Conservation (phyloP, 2,113 vertebrate species). For the Pachypanchax playfairii region DNA sequence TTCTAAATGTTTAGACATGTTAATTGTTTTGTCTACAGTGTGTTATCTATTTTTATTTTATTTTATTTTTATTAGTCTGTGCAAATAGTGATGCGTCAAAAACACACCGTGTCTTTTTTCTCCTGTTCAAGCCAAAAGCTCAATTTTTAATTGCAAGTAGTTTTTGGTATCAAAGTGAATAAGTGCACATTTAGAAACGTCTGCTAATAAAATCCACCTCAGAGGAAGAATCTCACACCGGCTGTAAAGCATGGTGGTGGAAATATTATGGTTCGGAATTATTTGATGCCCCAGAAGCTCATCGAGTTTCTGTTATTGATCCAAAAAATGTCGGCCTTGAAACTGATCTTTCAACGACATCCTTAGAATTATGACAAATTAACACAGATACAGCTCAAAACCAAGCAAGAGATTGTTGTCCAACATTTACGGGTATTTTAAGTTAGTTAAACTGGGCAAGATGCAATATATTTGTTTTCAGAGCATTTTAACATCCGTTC, state of each 20-base stretch:
- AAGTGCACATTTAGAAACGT: not conserved
- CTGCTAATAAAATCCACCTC: not conserved
- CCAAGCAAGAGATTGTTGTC: not conserved
- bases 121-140: not conserved
- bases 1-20: constrained; percentile 29
- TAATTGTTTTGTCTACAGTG: constrained; percentile 11
- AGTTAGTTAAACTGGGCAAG: not conserved
- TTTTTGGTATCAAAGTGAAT: not conserved
- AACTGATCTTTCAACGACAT: not conserved
- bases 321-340: too few species aligned
- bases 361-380: not conserved
- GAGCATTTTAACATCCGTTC: not conserved
- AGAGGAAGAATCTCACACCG: not conserved
- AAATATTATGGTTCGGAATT: not conserved
- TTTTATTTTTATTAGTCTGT: constrained; percentile 11
- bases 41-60: constrained; percentile 22
- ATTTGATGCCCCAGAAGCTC: not conserved
- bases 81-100: not conserved
- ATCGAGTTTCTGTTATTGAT: too few species aligned
- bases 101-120: not conserved
- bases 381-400: not conserved
- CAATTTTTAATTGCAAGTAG: too few species aligned
- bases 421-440: not conserved
- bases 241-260: not conserved
- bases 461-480: not conserved